phyloP scores from a whole-genome alignment of 2,113 vertebrate species.

The Salvelinus fontinalis region DNA sequence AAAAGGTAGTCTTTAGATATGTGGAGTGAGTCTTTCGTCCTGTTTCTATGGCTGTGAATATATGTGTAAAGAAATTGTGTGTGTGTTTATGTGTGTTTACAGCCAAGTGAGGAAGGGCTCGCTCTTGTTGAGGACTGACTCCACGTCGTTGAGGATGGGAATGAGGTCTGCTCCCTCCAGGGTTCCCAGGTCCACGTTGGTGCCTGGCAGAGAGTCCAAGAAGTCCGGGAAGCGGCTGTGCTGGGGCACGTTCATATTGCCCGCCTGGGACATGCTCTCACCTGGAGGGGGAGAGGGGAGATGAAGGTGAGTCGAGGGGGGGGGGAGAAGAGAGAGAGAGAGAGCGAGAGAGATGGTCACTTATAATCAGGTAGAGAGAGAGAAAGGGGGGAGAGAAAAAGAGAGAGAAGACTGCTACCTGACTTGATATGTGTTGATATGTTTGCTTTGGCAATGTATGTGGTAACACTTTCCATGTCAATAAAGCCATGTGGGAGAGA shows the following conservation, averaged over 20 bases:
- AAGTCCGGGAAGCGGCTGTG: slow-evolving; percentile 86
- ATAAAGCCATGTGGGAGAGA: no score
- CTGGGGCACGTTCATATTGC: slow-evolving; percentile 77
- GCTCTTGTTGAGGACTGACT: slow-evolving; percentile 85
- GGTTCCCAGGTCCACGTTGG: slow-evolving; percentile 88
- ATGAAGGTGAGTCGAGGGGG: no score
- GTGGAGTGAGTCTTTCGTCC: not conserved
- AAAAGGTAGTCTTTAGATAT: slow-evolving; percentile 9
- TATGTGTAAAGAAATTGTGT: slow-evolving; percentile 5
- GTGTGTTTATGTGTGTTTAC: slow-evolving; percentile 53
- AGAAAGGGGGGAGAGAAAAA: not conserved
- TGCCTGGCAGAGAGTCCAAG: slow-evolving; percentile 88
- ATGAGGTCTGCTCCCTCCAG: slow-evolving; percentile 88
- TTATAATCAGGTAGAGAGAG: no score
- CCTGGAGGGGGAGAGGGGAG: slow-evolving; percentile 56
- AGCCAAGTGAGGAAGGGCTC: slow-evolving; percentile 88
- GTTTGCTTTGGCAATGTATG: no score
- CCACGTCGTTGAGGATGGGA: slow-evolving; percentile 86
- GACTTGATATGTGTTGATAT: no score
- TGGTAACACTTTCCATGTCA: no score
- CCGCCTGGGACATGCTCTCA: slow-evolving; percentile 72
- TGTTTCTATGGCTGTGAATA: not conserved
- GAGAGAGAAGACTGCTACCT: no score
- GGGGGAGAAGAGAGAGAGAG: no score
- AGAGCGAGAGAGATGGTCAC: not conserved